phyloP scores from a whole-genome alignment of 2,797 vertebrate species.

The Emydoidea blandingii region DNA sequence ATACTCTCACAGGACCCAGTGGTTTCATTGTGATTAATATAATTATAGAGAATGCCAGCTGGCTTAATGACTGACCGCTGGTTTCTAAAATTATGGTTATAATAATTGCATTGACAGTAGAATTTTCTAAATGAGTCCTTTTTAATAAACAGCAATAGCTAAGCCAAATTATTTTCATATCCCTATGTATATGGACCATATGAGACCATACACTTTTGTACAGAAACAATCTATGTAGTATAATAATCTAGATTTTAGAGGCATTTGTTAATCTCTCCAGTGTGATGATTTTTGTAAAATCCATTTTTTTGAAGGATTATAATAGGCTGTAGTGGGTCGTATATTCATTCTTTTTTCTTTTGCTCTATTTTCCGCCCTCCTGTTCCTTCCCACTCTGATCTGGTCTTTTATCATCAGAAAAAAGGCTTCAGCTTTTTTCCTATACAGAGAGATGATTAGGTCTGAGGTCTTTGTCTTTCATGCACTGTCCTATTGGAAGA shows the following conservation, averaged over 20 bases:
- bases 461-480: neutral
- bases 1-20: neutral
- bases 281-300: neutral
- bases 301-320: neutral
- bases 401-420: neutral
- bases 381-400: neutral
- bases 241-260: neutral
- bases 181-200: fast-evolving
- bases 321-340: neutral
- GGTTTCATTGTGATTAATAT: neutral
- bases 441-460: neutral
- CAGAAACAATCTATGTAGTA: neutral
- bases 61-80: neutral
- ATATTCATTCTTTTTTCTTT: neutral
- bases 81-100: neutral
- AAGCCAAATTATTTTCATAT: neutral
- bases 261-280: neutral
- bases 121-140: neutral
- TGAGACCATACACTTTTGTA: neutral
- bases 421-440: neutral
- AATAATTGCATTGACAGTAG: neutral
- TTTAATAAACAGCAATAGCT: neutral
- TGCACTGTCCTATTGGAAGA: neutral
- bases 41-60: neutral
- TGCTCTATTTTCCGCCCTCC: neutral